These are phyloP conservation scores for Hetaerina titia DNA, from an alignment of 2,888 invertebrate species.

Conservation along the genomic window DNA sequence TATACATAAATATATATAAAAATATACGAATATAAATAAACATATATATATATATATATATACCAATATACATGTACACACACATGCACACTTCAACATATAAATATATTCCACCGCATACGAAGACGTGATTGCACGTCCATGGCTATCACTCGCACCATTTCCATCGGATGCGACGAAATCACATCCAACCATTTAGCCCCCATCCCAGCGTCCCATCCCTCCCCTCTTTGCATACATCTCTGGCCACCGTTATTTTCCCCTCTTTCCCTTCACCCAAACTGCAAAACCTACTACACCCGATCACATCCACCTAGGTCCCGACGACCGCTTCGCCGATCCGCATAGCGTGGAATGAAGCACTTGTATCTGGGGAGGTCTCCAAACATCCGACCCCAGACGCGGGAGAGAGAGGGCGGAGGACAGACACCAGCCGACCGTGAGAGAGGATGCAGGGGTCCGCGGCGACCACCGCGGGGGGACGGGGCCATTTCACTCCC, in stretches of 20 bases:
- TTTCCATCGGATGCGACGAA: constrained; percentile 14
- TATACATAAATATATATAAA: too few species aligned
- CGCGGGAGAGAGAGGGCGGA: neutral
- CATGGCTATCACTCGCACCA: neutral
- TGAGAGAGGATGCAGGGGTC: neutral
- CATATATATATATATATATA: too few species aligned
- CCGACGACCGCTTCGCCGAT: neutral
- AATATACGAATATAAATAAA: too few species aligned
- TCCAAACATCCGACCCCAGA: neutral
- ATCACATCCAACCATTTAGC: constrained; percentile 56
- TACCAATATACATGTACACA: neutral
- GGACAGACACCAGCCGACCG: neutral
- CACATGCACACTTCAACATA: neutral
- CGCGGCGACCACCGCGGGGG: neutral
- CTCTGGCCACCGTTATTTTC: neutral
- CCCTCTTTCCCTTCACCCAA: neutral
- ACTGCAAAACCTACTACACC: neutral
- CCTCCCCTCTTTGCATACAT: neutral
- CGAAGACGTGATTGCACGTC: neutral
- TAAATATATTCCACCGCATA: neutral
- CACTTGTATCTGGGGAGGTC: constrained; percentile 19
- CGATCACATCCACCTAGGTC: neutral
- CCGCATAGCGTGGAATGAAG: constrained; percentile 44
- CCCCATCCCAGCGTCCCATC: neutral
- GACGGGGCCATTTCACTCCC: neutral